Evolutionary conservation across 2,113 vertebrate species (phyloP), one percentile per base, ranked within the genome.

Genomic region (Oncorhynchus gorbuscha): DNA sequence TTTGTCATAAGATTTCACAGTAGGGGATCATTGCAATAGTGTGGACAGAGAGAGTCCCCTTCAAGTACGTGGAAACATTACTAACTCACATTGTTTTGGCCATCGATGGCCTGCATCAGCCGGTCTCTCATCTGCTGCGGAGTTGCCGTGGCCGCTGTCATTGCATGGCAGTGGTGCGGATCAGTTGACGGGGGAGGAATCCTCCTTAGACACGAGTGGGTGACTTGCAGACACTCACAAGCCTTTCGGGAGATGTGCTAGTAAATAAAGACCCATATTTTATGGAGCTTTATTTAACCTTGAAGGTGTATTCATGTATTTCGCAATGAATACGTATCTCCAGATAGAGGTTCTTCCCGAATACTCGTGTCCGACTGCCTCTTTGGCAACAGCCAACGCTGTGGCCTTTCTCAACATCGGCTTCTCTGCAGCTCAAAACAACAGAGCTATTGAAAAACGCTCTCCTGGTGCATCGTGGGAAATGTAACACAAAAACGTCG

Each of bases 121-220:
- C 95, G 94, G 94, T 97, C 96, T 94, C 94, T 96, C 91, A 97
- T 95, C 91, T 93, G 92, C 94, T 95, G 95, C 91, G 95, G 94
- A 88, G 94, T 95, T 83, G 92, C 93, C 85, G 95, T 91, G 89
- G 93, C 93, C 92, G 96, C 94, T 96, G 96, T 95, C 96, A 97
- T 97, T 93, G 94, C 94, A 90, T 75, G 90, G 93, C 93, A 73
- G 83, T 82, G 90, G 87, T 83, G 85, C 85, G 93, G 89, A 86
- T 91, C 89, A 89, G 89, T 86, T 83, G 81, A 81, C 87, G 76
- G 85, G 88, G 51, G 51, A 7, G 5, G 13, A 16, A 89, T 86
- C 81, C 87, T 83, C 85, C 88, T 88, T 77, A 77, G 91, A 88
- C 87, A 86, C 84, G 85, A 87, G 86, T 59, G 76, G 76, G 81